Evolutionary conservation across 2,888 invertebrate genomes (phyloP).

Genomic region (Dicranocentrus wangi): DNA sequence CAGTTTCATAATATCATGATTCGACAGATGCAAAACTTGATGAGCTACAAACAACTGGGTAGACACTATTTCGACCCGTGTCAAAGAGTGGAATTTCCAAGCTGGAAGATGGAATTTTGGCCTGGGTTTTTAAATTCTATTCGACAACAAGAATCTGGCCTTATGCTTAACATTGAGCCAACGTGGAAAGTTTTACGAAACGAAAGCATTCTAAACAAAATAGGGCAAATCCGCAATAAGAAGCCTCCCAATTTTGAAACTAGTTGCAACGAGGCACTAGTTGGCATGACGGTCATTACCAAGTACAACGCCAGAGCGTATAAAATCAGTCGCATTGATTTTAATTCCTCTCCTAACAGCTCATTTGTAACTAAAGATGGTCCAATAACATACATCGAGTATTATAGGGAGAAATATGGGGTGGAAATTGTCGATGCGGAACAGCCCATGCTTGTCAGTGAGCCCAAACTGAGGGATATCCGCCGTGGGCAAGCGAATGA

Average conservation of each 20-base stretch:
- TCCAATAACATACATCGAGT: conserved; percentile 74
- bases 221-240: background rate
- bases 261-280: conserved; percentile 6
- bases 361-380: conserved; percentile 73
- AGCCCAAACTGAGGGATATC: conserved; percentile 32
- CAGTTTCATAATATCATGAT: conserved; percentile 55
- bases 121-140: conserved; percentile 49
- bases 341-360: conserved; percentile 75
- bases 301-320: conserved; percentile 76
- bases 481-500: conserved; percentile 14
- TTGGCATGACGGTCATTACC: conserved; percentile 71
- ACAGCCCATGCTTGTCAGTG: conserved; percentile 54
- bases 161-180: conserved; percentile 52
- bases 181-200: conserved; percentile 51
- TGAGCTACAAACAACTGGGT: conserved; percentile 18
- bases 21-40: background rate
- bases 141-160: conserved; percentile 36
- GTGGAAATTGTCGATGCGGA: background rate
- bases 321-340: conserved; percentile 76
- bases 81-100: background rate
- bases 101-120: conserved; percentile 46
- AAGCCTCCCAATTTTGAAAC: background rate
- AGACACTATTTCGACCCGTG: conserved; percentile 35
- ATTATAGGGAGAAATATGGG: conserved; percentile 74
- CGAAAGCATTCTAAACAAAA: conserved; percentile 33